Percentiles rank a stretch among this genome's conserved stretches.
These are phyloP conservation scores for Calameuta pallipes DNA, from an alignment of 2,888 invertebrate species.

Conservation along the genomic window DNA sequence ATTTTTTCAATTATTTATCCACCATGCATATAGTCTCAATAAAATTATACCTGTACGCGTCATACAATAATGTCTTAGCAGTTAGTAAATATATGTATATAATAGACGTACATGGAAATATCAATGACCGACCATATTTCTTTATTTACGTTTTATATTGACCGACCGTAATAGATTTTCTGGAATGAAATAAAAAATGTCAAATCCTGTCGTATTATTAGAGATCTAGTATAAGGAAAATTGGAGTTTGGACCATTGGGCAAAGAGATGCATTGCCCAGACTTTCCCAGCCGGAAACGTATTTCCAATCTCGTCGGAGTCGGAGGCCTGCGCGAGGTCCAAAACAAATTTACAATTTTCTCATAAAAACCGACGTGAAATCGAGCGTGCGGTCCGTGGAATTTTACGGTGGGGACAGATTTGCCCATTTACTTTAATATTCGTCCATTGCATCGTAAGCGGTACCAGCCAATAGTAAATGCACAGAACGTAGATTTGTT, in stretches of 20 bases:
- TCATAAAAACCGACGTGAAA: neutral
- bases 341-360: constrained; percentile 50
- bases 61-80: neutral
- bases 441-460: neutral
- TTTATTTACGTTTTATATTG: neutral
- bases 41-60: neutral
- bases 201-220: neutral
- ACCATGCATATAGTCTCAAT: neutral
- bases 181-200: neutral
- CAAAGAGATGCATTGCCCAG: constrained; percentile 36
- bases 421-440: neutral
- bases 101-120: neutral
- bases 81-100: neutral
- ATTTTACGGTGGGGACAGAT: neutral
- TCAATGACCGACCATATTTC: neutral
- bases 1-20: neutral
- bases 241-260: constrained; percentile 44
- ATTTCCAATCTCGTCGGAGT: constrained; percentile 38
- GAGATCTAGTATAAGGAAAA: constrained; percentile 21
- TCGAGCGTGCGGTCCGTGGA: neutral
- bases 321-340: constrained; percentile 9
- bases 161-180: neutral
- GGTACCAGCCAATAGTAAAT: neutral
- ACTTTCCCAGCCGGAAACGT: neutral
- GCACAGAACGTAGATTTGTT: neutral